Evolutionary conservation across 2,888 invertebrate species (phyloP).

Genomic region (Ctenicera cuprea): DNA sequence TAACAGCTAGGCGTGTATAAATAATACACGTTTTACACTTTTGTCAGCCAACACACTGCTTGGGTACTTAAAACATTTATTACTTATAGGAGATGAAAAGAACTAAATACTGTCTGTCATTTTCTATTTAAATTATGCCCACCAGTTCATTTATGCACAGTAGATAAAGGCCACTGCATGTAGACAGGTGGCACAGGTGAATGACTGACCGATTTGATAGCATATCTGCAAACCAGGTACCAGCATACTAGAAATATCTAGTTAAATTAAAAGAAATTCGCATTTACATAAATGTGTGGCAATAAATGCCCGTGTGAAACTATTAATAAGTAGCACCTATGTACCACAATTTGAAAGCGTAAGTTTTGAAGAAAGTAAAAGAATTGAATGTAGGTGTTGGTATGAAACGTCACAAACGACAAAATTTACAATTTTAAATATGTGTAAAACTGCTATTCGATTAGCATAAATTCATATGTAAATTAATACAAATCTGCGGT

Average conservation of each 20-base stretch:
- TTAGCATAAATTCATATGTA: no score
- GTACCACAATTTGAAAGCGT: background rate
- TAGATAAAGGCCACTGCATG: conserved; percentile 11
- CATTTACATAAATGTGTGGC: background rate
- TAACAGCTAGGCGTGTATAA: no score
- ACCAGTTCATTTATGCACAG: background rate
- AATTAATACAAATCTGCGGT: no score
- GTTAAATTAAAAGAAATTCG: background rate
- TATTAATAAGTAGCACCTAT: no score
- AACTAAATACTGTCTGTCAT: background rate
- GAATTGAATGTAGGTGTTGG: background rate
- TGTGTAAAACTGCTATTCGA: no score
- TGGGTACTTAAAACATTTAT: no score
- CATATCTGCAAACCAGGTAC: conserved; percentile 6
- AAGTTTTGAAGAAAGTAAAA: conserved; percentile 2
- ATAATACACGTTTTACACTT: no score
- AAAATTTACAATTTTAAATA: background rate
- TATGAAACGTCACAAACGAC: background rate
- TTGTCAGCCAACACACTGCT: no score
- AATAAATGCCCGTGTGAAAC: background rate
- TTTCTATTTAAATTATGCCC: background rate
- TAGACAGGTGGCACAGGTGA: conserved; percentile 23
- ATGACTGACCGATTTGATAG: conserved; percentile 27
- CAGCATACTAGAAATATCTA: background rate
- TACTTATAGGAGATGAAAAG: no score